Conservation (phyloP, 2,888 invertebrate species). For the Itoplectis maculator region DNA sequence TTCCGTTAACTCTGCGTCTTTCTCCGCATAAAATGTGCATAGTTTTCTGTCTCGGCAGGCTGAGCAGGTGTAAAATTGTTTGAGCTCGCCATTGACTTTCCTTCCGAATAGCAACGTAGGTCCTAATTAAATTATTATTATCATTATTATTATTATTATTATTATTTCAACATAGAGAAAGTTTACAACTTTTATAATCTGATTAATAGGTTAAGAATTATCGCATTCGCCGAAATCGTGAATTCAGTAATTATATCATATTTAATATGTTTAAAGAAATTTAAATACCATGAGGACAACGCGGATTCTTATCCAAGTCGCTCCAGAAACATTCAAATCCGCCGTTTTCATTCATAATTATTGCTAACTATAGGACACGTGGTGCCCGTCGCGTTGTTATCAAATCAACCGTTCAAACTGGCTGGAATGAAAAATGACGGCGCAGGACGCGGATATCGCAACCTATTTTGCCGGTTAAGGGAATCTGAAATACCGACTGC, state of each 20-base stretch:
- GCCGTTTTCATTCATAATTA: slow-evolving; percentile 52
- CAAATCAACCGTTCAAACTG: background rate
- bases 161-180: background rate
- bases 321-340: slow-evolving; percentile 80
- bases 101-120: slow-evolving; percentile 90
- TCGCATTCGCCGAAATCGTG: background rate
- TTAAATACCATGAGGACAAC: slow-evolving; percentile 89
- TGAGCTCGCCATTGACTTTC: slow-evolving; percentile 83
- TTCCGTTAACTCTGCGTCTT: slow-evolving; percentile 83
- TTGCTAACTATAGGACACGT: slow-evolving; percentile 18
- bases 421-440: slow-evolving; percentile 72
- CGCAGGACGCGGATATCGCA: slow-evolving; percentile 77
- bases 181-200: too few relatives aligned
- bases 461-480: slow-evolving; percentile 72
- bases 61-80: slow-evolving; percentile 92
- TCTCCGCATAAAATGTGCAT: slow-evolving; percentile 89
- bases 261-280: background rate
- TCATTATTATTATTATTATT: slow-evolving; percentile 18
- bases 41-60: slow-evolving; percentile 92
- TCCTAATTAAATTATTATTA: slow-evolving; percentile 73
- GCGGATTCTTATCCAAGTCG: slow-evolving; percentile 88
- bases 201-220: slow-evolving; percentile 21
- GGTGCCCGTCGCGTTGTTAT: slow-evolving; percentile 1
- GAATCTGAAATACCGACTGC: too few relatives aligned
- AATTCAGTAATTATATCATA: background rate